Conservation (phyloP, 2,888 invertebrate genomes). For the Hypolimnas misippus region DNA sequence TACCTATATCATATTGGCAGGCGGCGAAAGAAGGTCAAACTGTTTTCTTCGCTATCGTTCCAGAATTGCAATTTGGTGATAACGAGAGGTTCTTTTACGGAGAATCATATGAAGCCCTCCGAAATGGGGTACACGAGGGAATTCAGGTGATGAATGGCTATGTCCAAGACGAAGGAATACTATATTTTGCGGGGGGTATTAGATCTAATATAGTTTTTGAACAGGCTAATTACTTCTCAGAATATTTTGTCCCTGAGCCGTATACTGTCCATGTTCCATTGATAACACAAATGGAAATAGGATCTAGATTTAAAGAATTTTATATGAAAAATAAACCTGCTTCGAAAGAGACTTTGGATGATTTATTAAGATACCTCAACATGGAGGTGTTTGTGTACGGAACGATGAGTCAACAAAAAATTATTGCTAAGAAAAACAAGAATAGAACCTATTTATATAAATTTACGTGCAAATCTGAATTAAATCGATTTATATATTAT, state of each 20-base stretch:
- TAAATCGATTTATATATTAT: constrained; percentile 49
- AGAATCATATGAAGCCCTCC: constrained; percentile 57
- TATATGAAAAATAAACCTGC: constrained; percentile 18
- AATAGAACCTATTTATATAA: constrained; percentile 59
- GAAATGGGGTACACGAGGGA: constrained; percentile 72
- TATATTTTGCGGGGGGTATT: constrained; percentile 33
- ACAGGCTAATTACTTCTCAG: constrained; percentile 45
- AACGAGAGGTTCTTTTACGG: constrained; percentile 56
- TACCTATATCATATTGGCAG: constrained; percentile 10
- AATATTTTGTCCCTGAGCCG: constrained; percentile 48
- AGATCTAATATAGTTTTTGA: constrained; percentile 45
- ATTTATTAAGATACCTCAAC: not conserved
- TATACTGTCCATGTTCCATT: constrained; percentile 40
- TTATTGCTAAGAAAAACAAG: constrained; percentile 45
- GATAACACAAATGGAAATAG: constrained; percentile 48
- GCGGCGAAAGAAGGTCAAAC: constrained; percentile 4
- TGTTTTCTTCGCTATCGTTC: constrained; percentile 47
- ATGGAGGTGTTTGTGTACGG: constrained; percentile 9
- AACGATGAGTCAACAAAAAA: constrained; percentile 41
- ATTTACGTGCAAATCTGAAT: constrained; percentile 58
- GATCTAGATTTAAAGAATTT: constrained; percentile 45
- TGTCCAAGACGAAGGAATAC: constrained; percentile 86
- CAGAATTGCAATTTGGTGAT: constrained; percentile 53
- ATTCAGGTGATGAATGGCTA: constrained; percentile 88
- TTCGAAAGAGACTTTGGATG: constrained; percentile 62